Conservation (phyloP, 2,113 vertebrate genomes). For the Oncorhynchus nerka region DNA sequence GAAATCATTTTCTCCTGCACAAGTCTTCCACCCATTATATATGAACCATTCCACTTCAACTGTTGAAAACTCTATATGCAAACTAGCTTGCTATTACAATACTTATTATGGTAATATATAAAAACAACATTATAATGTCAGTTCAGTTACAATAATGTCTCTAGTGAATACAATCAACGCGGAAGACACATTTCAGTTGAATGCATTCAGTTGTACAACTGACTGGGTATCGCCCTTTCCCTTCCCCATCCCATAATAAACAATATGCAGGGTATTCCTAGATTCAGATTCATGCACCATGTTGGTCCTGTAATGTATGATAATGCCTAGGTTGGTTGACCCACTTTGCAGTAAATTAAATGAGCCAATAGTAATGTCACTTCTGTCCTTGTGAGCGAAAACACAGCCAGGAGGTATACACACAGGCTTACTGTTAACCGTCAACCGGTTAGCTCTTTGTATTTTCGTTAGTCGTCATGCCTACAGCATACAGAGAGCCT, state of each 20-base stretch:
- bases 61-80: background rate
- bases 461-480: too few relatives aligned
- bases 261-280: conserved; percentile 22
- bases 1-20: background rate
- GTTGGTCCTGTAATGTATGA: conserved; percentile 40
- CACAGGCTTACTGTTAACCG: background rate
- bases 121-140: too few relatives aligned
- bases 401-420: conserved; percentile 23
- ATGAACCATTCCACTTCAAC: too few relatives aligned
- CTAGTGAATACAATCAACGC: too few relatives aligned
- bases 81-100: background rate
- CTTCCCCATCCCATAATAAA: too few relatives aligned
- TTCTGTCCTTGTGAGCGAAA: conserved; percentile 45
- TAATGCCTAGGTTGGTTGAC: conserved; percentile 56
- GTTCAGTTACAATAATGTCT: too few relatives aligned
- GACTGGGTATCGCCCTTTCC: too few relatives aligned
- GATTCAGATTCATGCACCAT: background rate
- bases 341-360: conserved; percentile 57
- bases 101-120: background rate
- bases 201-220: too few relatives aligned
- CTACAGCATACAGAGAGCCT: too few relatives aligned
- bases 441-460: too few relatives aligned
- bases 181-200: too few relatives aligned
- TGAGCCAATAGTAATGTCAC: conserved; percentile 37
- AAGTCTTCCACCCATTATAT: background rate